Conservation (phyloP, 2,888 invertebrate species). For the Tiphia femorata region DNA sequence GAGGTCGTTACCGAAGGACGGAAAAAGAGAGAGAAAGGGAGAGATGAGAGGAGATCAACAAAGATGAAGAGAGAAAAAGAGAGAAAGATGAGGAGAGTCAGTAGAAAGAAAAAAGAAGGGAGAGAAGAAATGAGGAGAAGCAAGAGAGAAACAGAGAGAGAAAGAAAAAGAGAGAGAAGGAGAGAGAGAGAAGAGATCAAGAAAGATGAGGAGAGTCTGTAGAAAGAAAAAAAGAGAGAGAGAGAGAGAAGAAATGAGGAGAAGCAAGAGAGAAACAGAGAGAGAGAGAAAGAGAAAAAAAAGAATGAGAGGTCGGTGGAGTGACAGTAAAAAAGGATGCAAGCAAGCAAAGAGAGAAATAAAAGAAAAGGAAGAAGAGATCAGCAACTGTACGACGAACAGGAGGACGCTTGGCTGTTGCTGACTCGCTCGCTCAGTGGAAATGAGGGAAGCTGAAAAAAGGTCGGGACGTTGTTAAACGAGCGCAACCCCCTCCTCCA, state of each 20-base stretch:
- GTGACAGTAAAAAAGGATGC: background rate
- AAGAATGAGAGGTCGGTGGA: no score
- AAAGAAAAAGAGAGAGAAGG: background rate
- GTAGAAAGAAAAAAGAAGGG: background rate
- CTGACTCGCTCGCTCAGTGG: no score
- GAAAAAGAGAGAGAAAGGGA: slow-evolving; percentile 19
- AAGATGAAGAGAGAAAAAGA: slow-evolving; percentile 2
- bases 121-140: slow-evolving; percentile 17
- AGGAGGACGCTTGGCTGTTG: no score
- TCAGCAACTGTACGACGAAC: no score
- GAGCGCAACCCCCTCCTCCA: slow-evolving; percentile 41
- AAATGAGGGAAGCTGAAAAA: no score
- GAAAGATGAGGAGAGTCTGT: background rate
- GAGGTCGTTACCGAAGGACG: slow-evolving; percentile 57
- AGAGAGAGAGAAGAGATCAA: no score
- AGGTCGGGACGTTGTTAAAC: slow-evolving; percentile 47
- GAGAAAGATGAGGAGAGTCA: background rate
- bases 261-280: background rate
- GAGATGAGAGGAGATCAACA: background rate
- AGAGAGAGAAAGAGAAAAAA: background rate
- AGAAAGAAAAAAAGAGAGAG: background rate
- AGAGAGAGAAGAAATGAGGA: slow-evolving; percentile 17
- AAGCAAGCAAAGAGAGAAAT: background rate
- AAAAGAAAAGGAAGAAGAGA: slow-evolving; percentile 17
- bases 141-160: background rate